Evolutionary conservation across 2,113 vertebrate genomes (phyloP), one percentile per base, ranked within the genome.

Genomic region (Chrysemys picta): DNA sequence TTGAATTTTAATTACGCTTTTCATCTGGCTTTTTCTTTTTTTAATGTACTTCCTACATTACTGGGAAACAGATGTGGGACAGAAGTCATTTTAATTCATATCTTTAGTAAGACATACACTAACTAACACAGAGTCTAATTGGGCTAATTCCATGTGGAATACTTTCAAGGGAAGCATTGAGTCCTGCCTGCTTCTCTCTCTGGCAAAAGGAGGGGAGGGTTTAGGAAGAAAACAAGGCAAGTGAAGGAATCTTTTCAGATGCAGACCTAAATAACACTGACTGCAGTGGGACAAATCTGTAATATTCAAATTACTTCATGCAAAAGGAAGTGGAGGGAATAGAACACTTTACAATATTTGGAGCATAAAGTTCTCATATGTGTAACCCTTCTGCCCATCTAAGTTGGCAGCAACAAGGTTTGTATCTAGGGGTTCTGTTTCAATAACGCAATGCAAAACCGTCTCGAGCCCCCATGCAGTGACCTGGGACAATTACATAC

Each of bases 71-170:
- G 75, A 86, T 96, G 59, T 82, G 91, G 80, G 45, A 54, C 85
- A 86, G 22, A 84, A 96, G 29, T 85, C 82, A 92, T 96, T 98
- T 90, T 95, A 96, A 95, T 91, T 94, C 2, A 89, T 69, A 89
- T 84, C 52, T 42, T 93, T 50, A 91, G 85, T 76, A 72, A 95
- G 83, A 97, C 80, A 80, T 1, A 0, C 89, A 7, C 78, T 89
- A 93, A 82, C 80, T 87, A 95, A 88, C 89, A 29, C 10, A 84
- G 80, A 83, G 84, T 84, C 76, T 96, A 93, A 11, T 8, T 95
- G 89, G 76, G 88, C 94, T 95, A 94, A 95, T 93, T 89, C 82
- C 56, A 54, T 45, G 57, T 93, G 82, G 89, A 92, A 91, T 47
- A 82, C 54, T 95, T 95, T 78, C 21, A 45, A 76, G 90, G 54